These are phyloP conservation scores for Adelognathus sp. DNA, from an alignment of 2,888 invertebrate species.

Conservation along the genomic window DNA sequence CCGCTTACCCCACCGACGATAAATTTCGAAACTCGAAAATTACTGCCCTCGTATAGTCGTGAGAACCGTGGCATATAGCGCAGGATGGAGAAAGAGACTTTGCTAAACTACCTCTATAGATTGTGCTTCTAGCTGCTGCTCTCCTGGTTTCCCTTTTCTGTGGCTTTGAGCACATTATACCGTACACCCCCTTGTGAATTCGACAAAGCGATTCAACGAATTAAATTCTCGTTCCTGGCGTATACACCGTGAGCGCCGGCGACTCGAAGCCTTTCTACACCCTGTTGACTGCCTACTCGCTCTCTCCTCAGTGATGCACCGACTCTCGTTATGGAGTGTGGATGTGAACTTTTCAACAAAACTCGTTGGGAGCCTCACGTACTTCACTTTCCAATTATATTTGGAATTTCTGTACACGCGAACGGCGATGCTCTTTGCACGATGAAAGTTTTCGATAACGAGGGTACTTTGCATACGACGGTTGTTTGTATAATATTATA, in stretches of 20 bases:
- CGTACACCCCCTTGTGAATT: conserved; percentile 36
- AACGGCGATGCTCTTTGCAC: background rate
- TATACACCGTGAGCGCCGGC: conserved; percentile 13
- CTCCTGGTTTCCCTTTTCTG: conserved; percentile 42
- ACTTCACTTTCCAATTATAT: conserved; percentile 21
- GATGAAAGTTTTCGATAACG: background rate
- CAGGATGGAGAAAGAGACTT: background rate
- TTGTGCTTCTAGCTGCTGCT: conserved; percentile 14
- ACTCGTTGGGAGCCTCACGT: background rate
- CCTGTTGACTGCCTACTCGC: too few species aligned
- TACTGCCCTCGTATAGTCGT: conserved; percentile 48
- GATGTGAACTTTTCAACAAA: conserved; percentile 17
- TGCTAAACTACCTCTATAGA: conserved; percentile 23
- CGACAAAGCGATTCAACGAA: conserved; percentile 53
- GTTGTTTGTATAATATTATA: background rate
- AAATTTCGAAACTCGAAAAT: conserved; percentile 61
- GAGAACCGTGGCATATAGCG: conserved; percentile 9
- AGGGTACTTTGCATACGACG: background rate
- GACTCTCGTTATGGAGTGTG: too few species aligned
- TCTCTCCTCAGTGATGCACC: too few species aligned
- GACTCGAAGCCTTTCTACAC: conserved; percentile 1
- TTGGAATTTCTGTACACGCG: conserved; percentile 12
- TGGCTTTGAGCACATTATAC: conserved; percentile 46
- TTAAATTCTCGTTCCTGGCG: conserved; percentile 49
- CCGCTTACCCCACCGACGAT: conserved; percentile 41